phyloP scores from a whole-genome alignment of 2,113 vertebrate species.

The Benitochromis conjunctus region DNA sequence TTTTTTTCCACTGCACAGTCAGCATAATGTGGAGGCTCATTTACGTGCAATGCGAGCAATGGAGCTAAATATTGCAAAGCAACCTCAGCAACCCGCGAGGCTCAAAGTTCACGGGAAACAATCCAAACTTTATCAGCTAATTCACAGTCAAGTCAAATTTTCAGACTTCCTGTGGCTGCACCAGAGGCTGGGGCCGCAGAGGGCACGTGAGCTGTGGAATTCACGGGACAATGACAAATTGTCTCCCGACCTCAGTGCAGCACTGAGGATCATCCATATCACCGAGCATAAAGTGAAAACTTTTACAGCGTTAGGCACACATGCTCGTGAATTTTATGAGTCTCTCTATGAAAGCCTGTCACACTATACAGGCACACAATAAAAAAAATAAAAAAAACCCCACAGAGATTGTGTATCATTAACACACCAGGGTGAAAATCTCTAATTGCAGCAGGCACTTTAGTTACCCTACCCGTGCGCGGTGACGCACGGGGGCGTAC shows the following conservation, averaged over 20 bases:
- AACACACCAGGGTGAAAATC: conserved; percentile 52
- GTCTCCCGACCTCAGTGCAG: conserved; percentile 14
- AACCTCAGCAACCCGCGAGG: conserved; percentile 40
- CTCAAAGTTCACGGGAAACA: conserved; percentile 50
- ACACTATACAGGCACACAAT: conserved; percentile 5
- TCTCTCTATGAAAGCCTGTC: conserved; percentile 22
- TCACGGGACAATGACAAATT: conserved; percentile 39
- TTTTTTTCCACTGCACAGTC: conserved; percentile 40
- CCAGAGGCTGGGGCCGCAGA: neutral
- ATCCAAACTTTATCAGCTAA: conserved; percentile 6
- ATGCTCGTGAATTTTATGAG: conserved; percentile 36
- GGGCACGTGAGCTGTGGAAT: conserved; percentile 8
- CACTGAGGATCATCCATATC: conserved; percentile 16
- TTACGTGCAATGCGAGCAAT: conserved; percentile 26
- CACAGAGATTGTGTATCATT: conserved; percentile 27
- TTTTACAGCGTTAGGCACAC: conserved; percentile 38
- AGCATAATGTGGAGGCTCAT: conserved; percentile 52
- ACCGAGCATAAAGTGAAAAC: conserved; percentile 37
- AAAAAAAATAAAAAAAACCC: conserved; percentile 47
- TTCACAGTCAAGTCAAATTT: neutral
- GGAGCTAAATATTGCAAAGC: conserved; percentile 41
- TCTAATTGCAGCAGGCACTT: conserved; percentile 59
- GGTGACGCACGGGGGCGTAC: conserved; percentile 54
- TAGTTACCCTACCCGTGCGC: conserved; percentile 29
- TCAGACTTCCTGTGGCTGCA: neutral